Percentiles rank a stretch among this genome's conserved stretches.
These are phyloP conservation scores for Patiria pectinifera DNA, from an alignment of 53 echinoderm and acorn worm genomes.

Conservation along the genomic window DNA sequence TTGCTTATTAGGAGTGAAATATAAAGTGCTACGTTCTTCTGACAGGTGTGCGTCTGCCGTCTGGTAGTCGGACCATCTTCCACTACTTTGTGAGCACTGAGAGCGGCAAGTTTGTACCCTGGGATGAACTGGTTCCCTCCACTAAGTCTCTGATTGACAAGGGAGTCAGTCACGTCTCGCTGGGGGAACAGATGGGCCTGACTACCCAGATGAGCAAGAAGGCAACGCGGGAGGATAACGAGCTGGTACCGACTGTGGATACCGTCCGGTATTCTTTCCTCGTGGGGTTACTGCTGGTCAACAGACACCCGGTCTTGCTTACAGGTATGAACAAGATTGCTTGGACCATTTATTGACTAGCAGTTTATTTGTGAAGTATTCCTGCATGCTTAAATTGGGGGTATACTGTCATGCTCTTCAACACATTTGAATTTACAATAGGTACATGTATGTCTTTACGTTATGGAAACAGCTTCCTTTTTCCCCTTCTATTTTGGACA, in stretches of 20 bases:
- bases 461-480: no score
- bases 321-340: conserved; percentile 74
- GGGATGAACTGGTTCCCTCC: conserved; percentile 98
- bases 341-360: not conserved
- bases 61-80: conserved; percentile 98
- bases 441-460: no score
- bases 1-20: no score
- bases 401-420: no score
- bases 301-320: conserved; percentile 91
- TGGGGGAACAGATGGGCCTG: conserved; percentile 97
- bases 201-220: conserved; percentile 84
- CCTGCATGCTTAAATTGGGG: no score
- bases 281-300: conserved; percentile 80
- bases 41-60: conserved; percentile 91
- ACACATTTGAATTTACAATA: no score
- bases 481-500: no score
- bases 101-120: conserved; percentile 99
- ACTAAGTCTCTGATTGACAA: conserved; percentile 99
- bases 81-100: conserved; percentile 96
- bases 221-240: conserved; percentile 81
- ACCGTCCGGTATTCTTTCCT: conserved; percentile 94
- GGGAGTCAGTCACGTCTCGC: conserved; percentile 90
- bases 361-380: no score
- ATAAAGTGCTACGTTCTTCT: not conserved
- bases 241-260: conserved; percentile 91